Evolutionary conservation across 2,797 vertebrate species (phyloP).

Genomic region (Anas bahamensis): DNA sequence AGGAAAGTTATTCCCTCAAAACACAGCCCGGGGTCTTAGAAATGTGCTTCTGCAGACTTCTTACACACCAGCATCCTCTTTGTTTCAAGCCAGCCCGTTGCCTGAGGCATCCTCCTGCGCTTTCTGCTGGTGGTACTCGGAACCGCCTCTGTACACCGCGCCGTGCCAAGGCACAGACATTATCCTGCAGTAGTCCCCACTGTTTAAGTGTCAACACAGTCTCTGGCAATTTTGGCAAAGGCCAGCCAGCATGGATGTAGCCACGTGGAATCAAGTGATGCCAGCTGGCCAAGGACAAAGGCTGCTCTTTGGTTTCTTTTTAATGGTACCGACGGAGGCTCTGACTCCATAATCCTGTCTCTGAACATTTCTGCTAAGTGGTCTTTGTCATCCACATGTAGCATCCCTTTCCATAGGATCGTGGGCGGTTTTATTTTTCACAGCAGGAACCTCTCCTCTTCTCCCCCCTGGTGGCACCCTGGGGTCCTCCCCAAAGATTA

Average conservation of each 20-base stretch:
- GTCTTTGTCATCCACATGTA: neutral
- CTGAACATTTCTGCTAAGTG: neutral
- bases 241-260: neutral
- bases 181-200: neutral
- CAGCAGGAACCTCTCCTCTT: neutral
- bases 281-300: neutral
- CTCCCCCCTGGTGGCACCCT: neutral
- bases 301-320: neutral
- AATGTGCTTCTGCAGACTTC: neutral
- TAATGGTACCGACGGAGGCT: neutral
- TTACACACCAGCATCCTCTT: neutral
- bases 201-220: neutral
- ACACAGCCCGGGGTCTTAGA: neutral
- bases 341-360: neutral
- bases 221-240: neutral
- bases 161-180: neutral
- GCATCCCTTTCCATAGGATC: neutral
- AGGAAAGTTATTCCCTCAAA: neutral
- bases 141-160: neutral
- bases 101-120: neutral
- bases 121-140: neutral
- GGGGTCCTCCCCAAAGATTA: neutral
- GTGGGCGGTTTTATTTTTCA: neutral
- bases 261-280: accelerated
- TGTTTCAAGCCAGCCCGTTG: neutral